Percentiles rank a stretch among this genome's conserved stretches.
phyloP scores from a whole-genome alignment of 2,888 invertebrate genomes.

The Scrobipalpa atriplicella region DNA sequence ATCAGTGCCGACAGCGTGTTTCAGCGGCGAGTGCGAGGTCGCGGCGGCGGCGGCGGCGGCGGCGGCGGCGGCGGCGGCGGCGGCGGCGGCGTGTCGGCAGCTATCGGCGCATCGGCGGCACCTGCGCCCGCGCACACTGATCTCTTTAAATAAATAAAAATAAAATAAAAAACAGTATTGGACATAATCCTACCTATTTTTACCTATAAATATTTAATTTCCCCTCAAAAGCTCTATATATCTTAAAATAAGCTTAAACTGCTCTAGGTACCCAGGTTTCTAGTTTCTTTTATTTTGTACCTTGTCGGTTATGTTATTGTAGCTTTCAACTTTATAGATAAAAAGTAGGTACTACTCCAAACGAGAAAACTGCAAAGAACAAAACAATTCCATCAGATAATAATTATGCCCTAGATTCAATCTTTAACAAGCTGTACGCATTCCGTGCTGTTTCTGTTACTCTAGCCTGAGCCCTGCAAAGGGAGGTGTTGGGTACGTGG shows the following conservation, averaged over 20 bases:
- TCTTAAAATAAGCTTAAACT: too few species aligned
- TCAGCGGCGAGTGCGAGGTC: neutral
- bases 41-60: constrained; percentile 14
- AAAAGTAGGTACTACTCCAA: too few species aligned
- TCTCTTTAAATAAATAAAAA: too few species aligned
- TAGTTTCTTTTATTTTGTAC: too few species aligned
- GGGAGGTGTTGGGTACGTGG: constrained; percentile 1
- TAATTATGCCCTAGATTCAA: constrained; percentile 33
- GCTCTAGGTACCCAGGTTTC: too few species aligned
- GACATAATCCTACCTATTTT: too few species aligned
- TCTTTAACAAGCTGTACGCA: constrained; percentile 24
- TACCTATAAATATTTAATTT: too few species aligned
- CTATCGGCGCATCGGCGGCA: constrained; percentile 19
- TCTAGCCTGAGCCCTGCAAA: neutral
- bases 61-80: neutral
- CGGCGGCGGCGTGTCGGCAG: constrained; percentile 8
- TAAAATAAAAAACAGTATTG: too few species aligned
- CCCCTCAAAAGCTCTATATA: too few species aligned
- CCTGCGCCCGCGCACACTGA: neutral
- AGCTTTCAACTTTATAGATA: too few species aligned
- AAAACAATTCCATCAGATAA: neutral
- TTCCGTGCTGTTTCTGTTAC: neutral
- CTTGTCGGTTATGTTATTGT: too few species aligned
- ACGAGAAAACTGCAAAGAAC: constrained; percentile 5
- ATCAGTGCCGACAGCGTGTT: neutral